These are phyloP conservation scores for Xanthorhoe designata DNA, from an alignment of 2,888 invertebrate species.

Conservation along the genomic window DNA sequence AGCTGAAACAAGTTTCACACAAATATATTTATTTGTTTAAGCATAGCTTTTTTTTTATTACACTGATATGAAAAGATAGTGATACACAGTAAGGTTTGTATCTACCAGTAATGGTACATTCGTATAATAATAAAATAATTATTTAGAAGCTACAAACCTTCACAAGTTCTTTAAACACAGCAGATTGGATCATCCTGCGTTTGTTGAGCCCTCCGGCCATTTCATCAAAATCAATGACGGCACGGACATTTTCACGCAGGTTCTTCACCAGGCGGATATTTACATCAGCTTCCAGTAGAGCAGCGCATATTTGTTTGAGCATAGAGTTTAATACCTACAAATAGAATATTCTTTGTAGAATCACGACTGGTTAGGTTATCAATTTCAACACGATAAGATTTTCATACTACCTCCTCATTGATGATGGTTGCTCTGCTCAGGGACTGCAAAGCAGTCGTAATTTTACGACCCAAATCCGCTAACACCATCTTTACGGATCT, in stretches of 20 bases:
- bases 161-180: conserved; percentile 98
- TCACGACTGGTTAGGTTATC: not conserved
- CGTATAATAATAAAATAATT: no score
- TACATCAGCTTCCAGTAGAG: conserved; percentile 98
- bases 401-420: conserved; percentile 96
- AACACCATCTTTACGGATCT: conserved; percentile 94
- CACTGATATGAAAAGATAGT: no score
- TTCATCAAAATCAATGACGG: conserved; percentile 99
- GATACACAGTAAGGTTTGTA: no score
- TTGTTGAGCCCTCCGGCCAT: conserved; percentile 99
- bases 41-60: not conserved
- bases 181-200: conserved; percentile 98
- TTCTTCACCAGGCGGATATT: conserved; percentile 98
- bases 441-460: conserved; percentile 98
- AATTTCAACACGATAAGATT: not conserved
- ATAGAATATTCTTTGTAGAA: conserved; percentile 6
- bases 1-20: conserved; percentile 80
- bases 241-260: conserved; percentile 98
- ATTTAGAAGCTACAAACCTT: conserved; percentile 87
- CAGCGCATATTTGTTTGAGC: conserved; percentile 99
- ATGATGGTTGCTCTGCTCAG: conserved; percentile 99
- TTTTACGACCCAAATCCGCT: conserved; percentile 99
- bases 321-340: conserved; percentile 97
- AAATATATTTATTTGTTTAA: not conserved
- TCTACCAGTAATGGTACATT: no score